Percentiles rank a stretch among this genome's conserved stretches.
These are phyloP conservation scores for Poeciliopsis occidentalis DNA, from an alignment of 2,113 vertebrate species.

Conservation along the genomic window DNA sequence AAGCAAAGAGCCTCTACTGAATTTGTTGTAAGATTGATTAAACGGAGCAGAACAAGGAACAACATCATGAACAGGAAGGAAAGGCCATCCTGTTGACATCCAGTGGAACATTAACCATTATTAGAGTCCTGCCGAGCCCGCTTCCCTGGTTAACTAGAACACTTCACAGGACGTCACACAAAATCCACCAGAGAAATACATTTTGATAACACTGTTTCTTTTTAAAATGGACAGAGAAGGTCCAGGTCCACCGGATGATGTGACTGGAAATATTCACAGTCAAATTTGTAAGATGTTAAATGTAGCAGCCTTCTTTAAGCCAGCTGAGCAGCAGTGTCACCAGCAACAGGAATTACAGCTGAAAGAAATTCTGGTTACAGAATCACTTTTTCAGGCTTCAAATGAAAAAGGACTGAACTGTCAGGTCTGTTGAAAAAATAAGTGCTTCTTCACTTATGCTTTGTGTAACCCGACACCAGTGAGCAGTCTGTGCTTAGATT, in stretches of 20 bases:
- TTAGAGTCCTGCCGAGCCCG: not conserved
- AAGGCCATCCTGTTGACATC: not conserved
- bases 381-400: too few relatives aligned
- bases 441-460: too few relatives aligned
- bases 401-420: too few relatives aligned
- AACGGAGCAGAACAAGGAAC: not conserved
- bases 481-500: too few relatives aligned
- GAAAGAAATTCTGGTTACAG: too few relatives aligned
- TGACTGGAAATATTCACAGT: too few relatives aligned
- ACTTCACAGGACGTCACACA: not conserved
- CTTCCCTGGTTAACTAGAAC: not conserved
- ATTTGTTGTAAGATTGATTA: not conserved
- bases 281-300: too few relatives aligned
- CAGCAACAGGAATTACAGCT: too few relatives aligned
- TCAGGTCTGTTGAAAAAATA: too few relatives aligned
- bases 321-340: too few relatives aligned
- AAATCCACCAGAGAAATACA: not conserved
- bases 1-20: not conserved
- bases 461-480: too few relatives aligned
- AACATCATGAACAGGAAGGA: not conserved
- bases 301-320: too few relatives aligned
- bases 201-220: not conserved
- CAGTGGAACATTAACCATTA: constrained; percentile 2
- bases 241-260: not conserved
- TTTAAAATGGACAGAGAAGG: not conserved